phyloP scores from a whole-genome alignment of 2,113 vertebrate species.

The Paramisgurnus dabryanus region DNA sequence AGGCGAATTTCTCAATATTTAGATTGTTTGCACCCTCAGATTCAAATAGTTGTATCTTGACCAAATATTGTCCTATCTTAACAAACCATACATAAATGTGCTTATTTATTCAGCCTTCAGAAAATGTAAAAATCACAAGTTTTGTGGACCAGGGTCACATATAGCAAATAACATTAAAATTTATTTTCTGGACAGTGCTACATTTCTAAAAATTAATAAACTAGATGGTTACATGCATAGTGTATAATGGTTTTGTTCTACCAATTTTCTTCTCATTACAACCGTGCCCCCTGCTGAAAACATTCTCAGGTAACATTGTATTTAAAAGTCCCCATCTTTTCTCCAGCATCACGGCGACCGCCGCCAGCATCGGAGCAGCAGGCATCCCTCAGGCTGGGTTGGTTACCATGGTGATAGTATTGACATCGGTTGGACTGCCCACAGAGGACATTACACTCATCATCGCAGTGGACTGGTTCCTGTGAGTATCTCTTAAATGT shows the following conservation, averaged over 20 bases:
- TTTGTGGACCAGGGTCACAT: too few species aligned
- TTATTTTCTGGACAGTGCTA: background rate
- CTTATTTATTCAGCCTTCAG: too few species aligned
- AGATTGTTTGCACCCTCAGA: too few species aligned
- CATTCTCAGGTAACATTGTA: slow-evolving; percentile 47
- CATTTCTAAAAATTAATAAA: background rate
- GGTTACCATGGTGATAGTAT: slow-evolving; percentile 97
- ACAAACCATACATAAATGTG: too few species aligned
- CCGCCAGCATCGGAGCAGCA: slow-evolving; percentile 95
- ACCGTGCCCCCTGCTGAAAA: background rate
- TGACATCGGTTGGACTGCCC: slow-evolving; percentile 95
- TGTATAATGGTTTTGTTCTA: too few species aligned
- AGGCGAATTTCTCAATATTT: too few species aligned
- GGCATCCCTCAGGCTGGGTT: slow-evolving; percentile 96
- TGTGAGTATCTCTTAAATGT: slow-evolving; percentile 87
- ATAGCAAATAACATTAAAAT: background rate
- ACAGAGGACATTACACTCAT: slow-evolving; percentile 95
- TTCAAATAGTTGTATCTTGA: too few species aligned
- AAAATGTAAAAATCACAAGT: too few species aligned
- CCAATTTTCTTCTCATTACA: too few species aligned
- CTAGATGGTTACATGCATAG: too few species aligned
- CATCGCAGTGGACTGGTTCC: slow-evolving; percentile 97
- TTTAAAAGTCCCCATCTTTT: slow-evolving; percentile 60
- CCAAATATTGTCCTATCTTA: too few species aligned
- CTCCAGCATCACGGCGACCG: slow-evolving; percentile 88